Conservation (phyloP, 92 coral and sea anemone species). For the Zoanthus sansibaricus region DNA sequence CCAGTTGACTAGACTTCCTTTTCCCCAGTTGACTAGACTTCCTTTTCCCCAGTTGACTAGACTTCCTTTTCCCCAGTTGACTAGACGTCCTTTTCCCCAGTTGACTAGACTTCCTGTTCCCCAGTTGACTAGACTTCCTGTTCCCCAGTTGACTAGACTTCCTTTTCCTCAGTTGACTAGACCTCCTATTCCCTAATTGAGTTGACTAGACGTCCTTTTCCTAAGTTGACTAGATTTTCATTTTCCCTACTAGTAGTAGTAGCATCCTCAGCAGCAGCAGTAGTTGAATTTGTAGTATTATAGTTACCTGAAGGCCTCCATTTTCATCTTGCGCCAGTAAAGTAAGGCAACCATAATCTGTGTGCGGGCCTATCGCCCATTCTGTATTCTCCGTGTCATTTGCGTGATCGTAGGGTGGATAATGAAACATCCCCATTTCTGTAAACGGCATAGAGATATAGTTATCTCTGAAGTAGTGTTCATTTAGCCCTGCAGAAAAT, state of each 20-base stretch:
- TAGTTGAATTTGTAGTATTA: too few relatives aligned
- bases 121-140: too few relatives aligned
- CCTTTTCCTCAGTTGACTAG: too few relatives aligned
- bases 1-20: neutral
- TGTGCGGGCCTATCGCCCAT: conserved; percentile 46
- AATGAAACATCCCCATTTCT: conserved; percentile 41
- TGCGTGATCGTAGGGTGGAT: conserved; percentile 28
- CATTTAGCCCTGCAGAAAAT: conserved; percentile 6
- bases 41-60: too few relatives aligned
- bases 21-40: too few relatives aligned
- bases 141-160: too few relatives aligned
- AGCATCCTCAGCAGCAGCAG: too few relatives aligned
- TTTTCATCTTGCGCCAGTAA: conserved; percentile 28
- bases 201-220: too few relatives aligned
- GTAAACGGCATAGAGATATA: conserved; percentile 34
- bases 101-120: neutral
- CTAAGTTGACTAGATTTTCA: too few relatives aligned
- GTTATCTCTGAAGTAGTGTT: conserved; percentile 7
- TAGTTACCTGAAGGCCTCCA: conserved; percentile 27
- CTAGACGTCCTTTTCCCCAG: too few relatives aligned
- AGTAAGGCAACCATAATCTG: conserved; percentile 41
- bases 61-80: neutral
- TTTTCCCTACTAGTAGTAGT: too few relatives aligned
- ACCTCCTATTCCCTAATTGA: too few relatives aligned
- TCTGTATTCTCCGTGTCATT: conserved; percentile 22